A percentile compares a stretch with the other conserved stretches of the same genome.
These are phyloP conservation scores for Aegithalos caudatus DNA, from an alignment of 2,113 vertebrate species.

Conservation along the genomic window DNA sequence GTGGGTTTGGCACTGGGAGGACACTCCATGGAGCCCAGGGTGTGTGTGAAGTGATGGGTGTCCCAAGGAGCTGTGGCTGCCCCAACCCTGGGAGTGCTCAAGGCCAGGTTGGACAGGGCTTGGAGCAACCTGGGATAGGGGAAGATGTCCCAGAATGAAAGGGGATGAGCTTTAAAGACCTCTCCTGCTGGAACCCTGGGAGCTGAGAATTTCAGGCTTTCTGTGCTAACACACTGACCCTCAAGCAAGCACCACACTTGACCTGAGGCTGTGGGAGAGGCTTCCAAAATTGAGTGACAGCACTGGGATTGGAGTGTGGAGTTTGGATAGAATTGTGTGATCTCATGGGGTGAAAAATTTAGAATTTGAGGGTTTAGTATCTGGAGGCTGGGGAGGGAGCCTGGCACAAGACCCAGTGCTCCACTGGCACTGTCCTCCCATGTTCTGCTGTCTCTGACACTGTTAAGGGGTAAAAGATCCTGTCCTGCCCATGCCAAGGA, in stretches of 20 bases:
- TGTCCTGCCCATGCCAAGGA: neutral
- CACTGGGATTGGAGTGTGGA: too few relatives aligned
- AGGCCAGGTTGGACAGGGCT: neutral
- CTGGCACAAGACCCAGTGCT: neutral
- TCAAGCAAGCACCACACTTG: neutral
- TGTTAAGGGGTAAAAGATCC: neutral
- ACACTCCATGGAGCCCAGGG: neutral
- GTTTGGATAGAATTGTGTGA: too few relatives aligned
- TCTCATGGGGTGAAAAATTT: too few relatives aligned
- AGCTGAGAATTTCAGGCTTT: neutral
- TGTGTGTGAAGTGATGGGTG: neutral
- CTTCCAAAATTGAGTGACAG: neutral
- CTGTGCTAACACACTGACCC: neutral
- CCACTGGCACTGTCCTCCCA: fast-evolving
- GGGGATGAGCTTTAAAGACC: neutral
- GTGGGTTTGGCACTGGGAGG: neutral
- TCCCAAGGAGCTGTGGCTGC: neutral
- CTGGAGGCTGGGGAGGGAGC: neutral
- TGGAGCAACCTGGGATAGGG: neutral
- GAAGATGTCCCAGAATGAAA: neutral
- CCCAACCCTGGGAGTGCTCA: neutral
- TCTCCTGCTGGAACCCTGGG: neutral
- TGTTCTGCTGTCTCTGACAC: neutral
- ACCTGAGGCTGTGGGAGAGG: neutral
- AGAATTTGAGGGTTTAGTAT: too few relatives aligned